Base-by-base conservation (phyloP, 2,797 vertebrate genomes). In the Gila robusta region DNA sequence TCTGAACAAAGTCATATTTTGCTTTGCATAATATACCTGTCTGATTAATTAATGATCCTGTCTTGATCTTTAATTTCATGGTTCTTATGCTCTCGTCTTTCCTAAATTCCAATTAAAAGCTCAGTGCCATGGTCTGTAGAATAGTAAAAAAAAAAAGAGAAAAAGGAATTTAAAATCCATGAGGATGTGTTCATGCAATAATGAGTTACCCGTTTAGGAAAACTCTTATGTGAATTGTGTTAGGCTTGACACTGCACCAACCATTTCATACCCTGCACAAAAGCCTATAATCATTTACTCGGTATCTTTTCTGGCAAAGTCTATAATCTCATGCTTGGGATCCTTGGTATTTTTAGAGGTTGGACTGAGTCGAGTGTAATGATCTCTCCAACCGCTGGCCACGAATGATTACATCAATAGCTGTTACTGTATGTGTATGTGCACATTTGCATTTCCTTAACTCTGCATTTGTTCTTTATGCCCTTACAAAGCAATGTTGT, bases 201-300 rank as follows among this genome's bases (percentile, higher is more conserved):
- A 64, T 21, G 77, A 77, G 39, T 64, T 74, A 54, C n/a, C 73
- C 39, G 69, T 67, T 87, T 79, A 41, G 54, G 66, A 76, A 82
- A 76, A 66, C 62, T 78, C 82, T 69, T 71, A 41, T 64, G 47
- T 77, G 81, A 35, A 77, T 78, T 87, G 90, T 89, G 91, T 91
- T 91, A 87, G 70, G 78, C 90, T 91, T 92, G 93, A 95, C 93
- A 93, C 90, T 88, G 86, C 89, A 89, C 91, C 94, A 94, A 94
- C 93, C 95, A 91, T 94, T 95, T 92, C 88, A 94, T 94, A 92
- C 91, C 91, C 89, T 82, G 90, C 94, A 93, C 93, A 94, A 94
- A 94, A 94, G 89, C 92, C 92, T 94, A 92, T 94, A 95, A 94
- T 95, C 93, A 94, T 92, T 92, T 86, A 89, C 90, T 88, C 86